phyloP scores from a whole-genome alignment of 1,140 invertebrate genomes.

The Forficula auricularia region DNA sequence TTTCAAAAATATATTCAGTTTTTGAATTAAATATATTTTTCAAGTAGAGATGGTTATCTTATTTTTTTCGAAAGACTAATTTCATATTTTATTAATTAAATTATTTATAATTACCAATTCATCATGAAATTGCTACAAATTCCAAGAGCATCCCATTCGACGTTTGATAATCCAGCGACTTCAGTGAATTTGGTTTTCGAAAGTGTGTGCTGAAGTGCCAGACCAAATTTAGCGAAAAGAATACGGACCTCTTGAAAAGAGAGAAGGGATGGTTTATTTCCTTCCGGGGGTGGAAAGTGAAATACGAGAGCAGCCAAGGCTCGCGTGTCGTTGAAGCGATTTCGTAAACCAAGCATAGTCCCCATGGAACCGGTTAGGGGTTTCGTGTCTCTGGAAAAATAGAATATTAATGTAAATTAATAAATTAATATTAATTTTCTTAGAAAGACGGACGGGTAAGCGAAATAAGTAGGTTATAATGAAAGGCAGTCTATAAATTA shows the following conservation, averaged over 20 bases:
- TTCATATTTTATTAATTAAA: neutral
- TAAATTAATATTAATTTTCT: too few relatives aligned
- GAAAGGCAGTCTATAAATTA: too few relatives aligned
- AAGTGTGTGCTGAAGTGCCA: conserved; percentile 62
- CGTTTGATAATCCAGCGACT: conserved; percentile 61
- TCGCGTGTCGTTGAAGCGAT: too few relatives aligned
- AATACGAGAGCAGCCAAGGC: conserved; percentile 62
- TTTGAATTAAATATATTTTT: too few relatives aligned
- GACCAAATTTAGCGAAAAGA: conserved; percentile 72
- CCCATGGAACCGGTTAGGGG: conserved; percentile 11
- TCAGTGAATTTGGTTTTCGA: conserved; percentile 64
- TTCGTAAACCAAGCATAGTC: too few relatives aligned
- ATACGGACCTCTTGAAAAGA: conserved; percentile 53
- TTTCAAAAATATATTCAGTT: too few relatives aligned
- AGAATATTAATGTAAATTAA: too few relatives aligned
- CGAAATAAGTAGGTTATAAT: too few relatives aligned
- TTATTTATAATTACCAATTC: conserved; percentile 38
- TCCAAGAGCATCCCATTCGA: conserved; percentile 80
- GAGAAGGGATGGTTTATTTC: conserved; percentile 48
- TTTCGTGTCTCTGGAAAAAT: too few relatives aligned
- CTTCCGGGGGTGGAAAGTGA: conserved; percentile 48
- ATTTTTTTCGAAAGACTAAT: too few relatives aligned
- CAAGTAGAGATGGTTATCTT: too few relatives aligned
- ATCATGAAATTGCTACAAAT: conserved; percentile 63
- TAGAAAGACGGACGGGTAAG: too few relatives aligned